phyloP scores from a whole-genome alignment of 2,113 vertebrate species.

The Erpornis zantholeuca region DNA sequence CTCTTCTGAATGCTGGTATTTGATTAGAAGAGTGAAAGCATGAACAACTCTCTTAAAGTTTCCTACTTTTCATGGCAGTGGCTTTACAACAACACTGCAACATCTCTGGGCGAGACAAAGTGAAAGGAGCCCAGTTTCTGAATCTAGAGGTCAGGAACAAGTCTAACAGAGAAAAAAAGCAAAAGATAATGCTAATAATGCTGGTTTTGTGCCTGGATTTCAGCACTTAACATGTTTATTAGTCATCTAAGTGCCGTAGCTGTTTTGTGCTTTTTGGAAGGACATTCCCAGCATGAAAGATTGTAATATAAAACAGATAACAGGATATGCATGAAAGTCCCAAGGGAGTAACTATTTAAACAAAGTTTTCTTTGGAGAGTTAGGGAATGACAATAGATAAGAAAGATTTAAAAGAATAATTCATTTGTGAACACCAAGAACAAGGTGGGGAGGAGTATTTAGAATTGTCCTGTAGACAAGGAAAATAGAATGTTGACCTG shows the following conservation, averaged over 20 bases:
- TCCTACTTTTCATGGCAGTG: neutral
- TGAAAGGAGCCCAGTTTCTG: neutral
- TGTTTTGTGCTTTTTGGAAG: conserved; percentile 25
- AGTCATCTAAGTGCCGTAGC: conserved; percentile 1
- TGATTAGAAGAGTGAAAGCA: neutral
- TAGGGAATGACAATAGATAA: conserved; percentile 13
- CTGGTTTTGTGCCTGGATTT: neutral
- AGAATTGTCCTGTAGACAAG: neutral
- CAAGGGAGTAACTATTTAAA: conserved; percentile 46
- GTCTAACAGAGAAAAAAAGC: neutral
- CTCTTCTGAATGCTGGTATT: neutral
- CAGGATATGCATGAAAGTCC: conserved; percentile 38
- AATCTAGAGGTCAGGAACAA: neutral
- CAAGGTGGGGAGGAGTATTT: neutral
- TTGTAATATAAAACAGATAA: conserved; percentile 36
- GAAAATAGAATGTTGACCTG: neutral
- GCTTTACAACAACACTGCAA: neutral
- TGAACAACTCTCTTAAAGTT: neutral
- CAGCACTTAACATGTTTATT: neutral
- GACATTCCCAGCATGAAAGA: conserved; percentile 33
- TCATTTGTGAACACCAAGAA: neutral
- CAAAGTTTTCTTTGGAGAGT: conserved; percentile 43
- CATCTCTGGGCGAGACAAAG: neutral
- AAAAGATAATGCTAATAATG: neutral
- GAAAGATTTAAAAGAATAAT: neutral